Evolutionary conservation across 1,140 invertebrate species (phyloP), one percentile per base, ranked within the genome.

Genomic region (Apis dorsata): DNA sequence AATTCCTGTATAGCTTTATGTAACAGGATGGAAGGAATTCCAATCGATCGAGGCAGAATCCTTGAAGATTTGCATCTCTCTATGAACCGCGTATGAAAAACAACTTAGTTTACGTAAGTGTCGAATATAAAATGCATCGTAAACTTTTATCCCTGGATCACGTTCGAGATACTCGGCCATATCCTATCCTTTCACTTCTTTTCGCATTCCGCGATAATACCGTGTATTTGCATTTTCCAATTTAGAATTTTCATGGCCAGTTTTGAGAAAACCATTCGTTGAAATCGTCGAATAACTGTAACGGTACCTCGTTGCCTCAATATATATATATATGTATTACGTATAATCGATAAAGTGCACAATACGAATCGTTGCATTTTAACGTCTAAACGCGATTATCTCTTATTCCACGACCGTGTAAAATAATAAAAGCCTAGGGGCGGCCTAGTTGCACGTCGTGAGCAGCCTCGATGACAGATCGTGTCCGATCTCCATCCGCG

Each of bases 1-100:
- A 74, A 81, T 74, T 66, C 49, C 59, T 65, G 21, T 19, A 13
- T 51, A 66, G 28, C 21, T 34, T 74, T 81, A 57, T 17, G 79
- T 65, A 80, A 74, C 28, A 51, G 51, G 34, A 44, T 44, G 34
- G 19, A 49, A 21, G 15, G 21, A 65, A 74, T 66, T 65, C 28
- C 60, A 49, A 24, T 11, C 51, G 70, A 24, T 5, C 15, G 28
- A 9, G 51, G 13, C 44, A 12, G 53, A 60, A 55, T 10, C 51
- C 51, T 74, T 55, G 59, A 49, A 13, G 11, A 60, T 60, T 66
- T 66, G 71, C 79, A 57, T 60, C 49, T 19, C 13, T 60, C 15
- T 57, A n/a, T 15, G 17, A 34, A 10, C 19, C 34, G 44, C 17
- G 53, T 13, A 21, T 73, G 13, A 73, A 59, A 59, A 57, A 24